Base-by-base conservation (phyloP, 2,797 vertebrate genomes). In the Acanthurus leucopareius region DNA sequence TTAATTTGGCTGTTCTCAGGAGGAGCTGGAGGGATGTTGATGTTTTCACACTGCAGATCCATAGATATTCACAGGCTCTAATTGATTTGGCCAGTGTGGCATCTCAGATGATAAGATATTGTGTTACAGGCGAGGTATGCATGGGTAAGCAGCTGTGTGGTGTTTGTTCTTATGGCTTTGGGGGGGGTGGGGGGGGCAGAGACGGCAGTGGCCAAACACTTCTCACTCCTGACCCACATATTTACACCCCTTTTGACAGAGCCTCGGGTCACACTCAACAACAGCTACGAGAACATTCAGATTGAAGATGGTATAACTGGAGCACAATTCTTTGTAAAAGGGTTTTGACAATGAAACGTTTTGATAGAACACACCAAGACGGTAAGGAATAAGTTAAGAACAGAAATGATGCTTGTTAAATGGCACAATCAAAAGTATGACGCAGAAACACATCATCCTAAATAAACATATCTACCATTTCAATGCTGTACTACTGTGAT, bases 1-100 rank as follows among this genome's bases (percentile, higher is more conserved):
- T 96, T 96, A 96, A 96, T 96, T 96, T 92, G 90, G 84, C 91
- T 84, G 82, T 95, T 95, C 94, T 96, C 90, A 90, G 86, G 94
- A 92, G 95, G 86, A 95, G 91, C 91, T 76, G 81, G 75, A 90
- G 85, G 86, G 88, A 88, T 89, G 91, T 81, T 91, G 90, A 88
- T 91, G 93, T 94, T 93, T 90, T 90, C 82, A 93, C 92, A 91
- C 88, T 90, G 87, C 87, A 89, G 94, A 93, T 91, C 87, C 85
- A 84, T 73, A 94, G 89, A 93, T 89, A 94, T 91, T 95, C 94
- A 94, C 91, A 82, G 90, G 73, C 91, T 83, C 90, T 96, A 97
- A 97, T 96, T 96, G 95, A 96, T 96, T 97, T 94, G 94, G 91
- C 94, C 87, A 85, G 89, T 75, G 81, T 85, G 85, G 93, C 94